phyloP scores from a whole-genome alignment of 2,888 invertebrate species.

The Odontomyia ornata region DNA sequence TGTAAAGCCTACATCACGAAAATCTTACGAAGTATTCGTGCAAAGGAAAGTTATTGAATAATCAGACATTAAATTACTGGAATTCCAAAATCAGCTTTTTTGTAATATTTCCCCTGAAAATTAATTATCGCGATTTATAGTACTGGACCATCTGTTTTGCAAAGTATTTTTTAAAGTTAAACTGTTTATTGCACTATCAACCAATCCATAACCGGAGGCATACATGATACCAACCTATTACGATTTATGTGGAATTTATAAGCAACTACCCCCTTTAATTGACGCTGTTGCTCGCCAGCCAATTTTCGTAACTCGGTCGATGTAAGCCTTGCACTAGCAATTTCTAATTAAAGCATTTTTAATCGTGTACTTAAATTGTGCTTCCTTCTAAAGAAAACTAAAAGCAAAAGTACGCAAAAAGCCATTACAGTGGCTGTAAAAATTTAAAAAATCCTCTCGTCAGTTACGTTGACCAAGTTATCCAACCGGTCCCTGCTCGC shows the following conservation, averaged over 20 bases:
- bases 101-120: neutral
- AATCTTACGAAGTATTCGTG: neutral
- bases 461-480: neutral
- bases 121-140: neutral
- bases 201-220: neutral
- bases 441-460: neutral
- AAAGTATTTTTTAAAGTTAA: neutral
- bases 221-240: neutral
- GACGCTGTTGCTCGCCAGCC: neutral
- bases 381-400: neutral
- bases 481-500: neutral
- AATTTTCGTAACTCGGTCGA: neutral
- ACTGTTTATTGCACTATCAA: neutral
- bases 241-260: neutral
- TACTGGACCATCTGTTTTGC: no score
- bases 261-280: neutral
- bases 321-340: neutral
- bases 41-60: neutral
- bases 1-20: neutral
- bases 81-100: neutral
- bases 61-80: neutral
- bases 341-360: neutral
- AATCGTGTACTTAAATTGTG: neutral
- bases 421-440: neutral
- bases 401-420: neutral